Evolutionary conservation across 2,888 invertebrate genomes (phyloP).

Genomic region (Anthophora plumipes): DNA sequence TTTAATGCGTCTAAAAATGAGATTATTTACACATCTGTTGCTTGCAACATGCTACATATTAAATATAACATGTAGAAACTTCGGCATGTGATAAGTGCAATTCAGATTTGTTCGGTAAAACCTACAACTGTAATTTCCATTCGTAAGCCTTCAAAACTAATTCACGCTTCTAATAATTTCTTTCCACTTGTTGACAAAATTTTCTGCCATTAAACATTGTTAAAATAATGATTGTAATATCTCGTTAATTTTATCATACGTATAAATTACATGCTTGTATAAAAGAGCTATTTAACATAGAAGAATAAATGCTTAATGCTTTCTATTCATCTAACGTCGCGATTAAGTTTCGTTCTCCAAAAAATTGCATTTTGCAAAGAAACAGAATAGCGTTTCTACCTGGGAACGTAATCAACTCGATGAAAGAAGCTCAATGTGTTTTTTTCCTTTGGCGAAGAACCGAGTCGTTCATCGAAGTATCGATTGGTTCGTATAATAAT

Average conservation of each 20-base stretch:
- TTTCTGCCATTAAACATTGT: not conserved
- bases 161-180: no score
- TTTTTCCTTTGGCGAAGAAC: constrained; percentile 64
- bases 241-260: not conserved
- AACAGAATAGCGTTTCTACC: constrained; percentile 12
- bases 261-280: no score
- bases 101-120: no score
- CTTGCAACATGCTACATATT: no score
- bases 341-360: not conserved
- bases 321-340: not conserved
- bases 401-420: constrained; percentile 19
- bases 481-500: constrained; percentile 84
- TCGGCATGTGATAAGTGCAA: no score
- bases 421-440: constrained; percentile 39
- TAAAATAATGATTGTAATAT: not conserved
- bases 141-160: no score
- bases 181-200: no score
- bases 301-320: constrained; percentile 7
- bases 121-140: no score
- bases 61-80: no score
- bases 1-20: no score
- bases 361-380: not conserved
- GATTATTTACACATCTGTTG: no score
- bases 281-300: no score
- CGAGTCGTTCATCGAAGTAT: constrained; percentile 80